Conservation (phyloP, 2,888 invertebrate species). For the Ptychoptera contaminata region DNA sequence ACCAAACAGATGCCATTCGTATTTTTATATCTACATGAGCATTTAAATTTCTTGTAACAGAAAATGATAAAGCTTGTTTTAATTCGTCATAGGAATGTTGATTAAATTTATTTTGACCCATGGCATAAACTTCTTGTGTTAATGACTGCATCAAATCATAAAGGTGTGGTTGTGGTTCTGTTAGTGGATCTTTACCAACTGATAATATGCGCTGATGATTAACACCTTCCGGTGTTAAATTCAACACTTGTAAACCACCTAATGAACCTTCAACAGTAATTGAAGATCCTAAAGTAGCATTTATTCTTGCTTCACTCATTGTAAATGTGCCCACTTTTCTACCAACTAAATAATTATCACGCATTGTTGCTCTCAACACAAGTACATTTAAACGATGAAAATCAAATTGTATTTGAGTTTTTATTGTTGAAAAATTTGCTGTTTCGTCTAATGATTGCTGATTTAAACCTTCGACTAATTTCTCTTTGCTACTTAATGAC, state of each 20-base stretch:
- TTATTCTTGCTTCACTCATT: constrained; percentile 77
- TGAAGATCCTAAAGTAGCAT: constrained; percentile 56
- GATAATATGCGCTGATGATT: constrained; percentile 73
- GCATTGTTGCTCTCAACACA: constrained; percentile 62
- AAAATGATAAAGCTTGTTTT: constrained; percentile 29
- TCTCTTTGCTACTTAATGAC: constrained; percentile 2
- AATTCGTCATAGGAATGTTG: constrained; percentile 17
- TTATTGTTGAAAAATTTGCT: constrained; percentile 25
- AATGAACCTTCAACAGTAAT: constrained; percentile 69
- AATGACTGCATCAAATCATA: constrained; percentile 22
- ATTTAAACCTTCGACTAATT: constrained; percentile 12
- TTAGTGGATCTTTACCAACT: constrained; percentile 61
- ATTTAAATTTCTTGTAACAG: constrained; percentile 23
- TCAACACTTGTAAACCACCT: constrained; percentile 80
- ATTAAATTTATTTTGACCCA: constrained; percentile 21
- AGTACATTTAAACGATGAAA: constrained; percentile 83
- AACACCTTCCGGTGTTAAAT: constrained; percentile 71
- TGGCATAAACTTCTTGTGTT: constrained; percentile 28
- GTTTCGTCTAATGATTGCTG: constrained; percentile 17
- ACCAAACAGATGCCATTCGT: constrained; percentile 81
- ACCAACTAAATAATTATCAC: constrained; percentile 52
- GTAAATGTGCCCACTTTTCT: constrained; percentile 90
- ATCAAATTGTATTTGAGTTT: constrained; percentile 79
- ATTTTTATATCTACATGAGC: constrained; percentile 22
- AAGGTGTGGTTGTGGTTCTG: constrained; percentile 31